Conservation (phyloP, 2,113 vertebrate genomes). For the Nothoprocta pentlandii region DNA sequence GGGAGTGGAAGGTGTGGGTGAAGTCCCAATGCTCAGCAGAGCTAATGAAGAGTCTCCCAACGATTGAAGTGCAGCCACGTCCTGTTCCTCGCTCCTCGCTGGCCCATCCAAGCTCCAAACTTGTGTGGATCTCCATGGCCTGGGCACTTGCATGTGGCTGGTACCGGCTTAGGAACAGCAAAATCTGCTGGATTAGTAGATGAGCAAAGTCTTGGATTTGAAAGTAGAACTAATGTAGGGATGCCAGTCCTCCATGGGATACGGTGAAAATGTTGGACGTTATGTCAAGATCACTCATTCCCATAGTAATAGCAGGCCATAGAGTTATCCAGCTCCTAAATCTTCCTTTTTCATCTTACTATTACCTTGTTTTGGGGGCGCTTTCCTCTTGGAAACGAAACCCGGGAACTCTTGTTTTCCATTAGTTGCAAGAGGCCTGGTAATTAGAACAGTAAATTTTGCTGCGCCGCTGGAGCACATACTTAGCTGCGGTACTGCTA, state of each 20-base stretch:
- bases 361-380: conserved; percentile 25
- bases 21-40: neutral
- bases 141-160: neutral
- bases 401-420: conserved; percentile 50
- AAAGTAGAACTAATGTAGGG: conserved; percentile 5
- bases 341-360: neutral
- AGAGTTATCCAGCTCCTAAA: conserved; percentile 1
- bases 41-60: neutral
- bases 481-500: conserved; percentile 31
- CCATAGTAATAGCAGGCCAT: conserved; percentile 53
- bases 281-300: conserved; percentile 40
- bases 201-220: neutral
- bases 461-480: conserved; percentile 9
- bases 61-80: neutral
- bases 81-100: neutral
- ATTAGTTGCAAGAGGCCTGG: conserved; percentile 31
- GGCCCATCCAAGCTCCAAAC: neutral
- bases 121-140: neutral
- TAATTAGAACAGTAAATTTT: conserved; percentile 71
- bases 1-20: neutral
- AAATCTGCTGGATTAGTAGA: neutral
- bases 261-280: conserved; percentile 25
- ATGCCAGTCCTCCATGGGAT: conserved; percentile 17
- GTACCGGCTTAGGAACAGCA: neutral
- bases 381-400: conserved; percentile 23